Conservation (phyloP, 2,797 vertebrate genomes). For the Urophycis tenuis region DNA sequence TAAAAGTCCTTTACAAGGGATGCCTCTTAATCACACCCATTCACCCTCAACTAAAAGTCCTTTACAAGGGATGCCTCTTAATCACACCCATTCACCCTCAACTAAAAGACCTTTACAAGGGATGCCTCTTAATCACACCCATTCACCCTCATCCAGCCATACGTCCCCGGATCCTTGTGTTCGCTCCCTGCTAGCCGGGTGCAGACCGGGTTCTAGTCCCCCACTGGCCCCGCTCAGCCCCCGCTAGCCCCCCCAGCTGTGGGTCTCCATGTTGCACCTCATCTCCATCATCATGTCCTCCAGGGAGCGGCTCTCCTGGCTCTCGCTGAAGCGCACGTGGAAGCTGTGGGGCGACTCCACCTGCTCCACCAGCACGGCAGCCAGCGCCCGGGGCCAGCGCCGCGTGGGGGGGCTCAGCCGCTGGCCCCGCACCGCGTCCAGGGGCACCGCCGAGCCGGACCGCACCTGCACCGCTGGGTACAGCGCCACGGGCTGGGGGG, state of each 20-base stretch:
- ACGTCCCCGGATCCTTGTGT: background rate
- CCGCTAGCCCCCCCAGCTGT: background rate
- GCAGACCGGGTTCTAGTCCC: background rate
- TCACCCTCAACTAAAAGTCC: no score
- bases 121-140: no score
- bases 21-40: no score
- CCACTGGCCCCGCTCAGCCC: background rate
- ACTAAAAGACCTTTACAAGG: no score
- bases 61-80: no score
- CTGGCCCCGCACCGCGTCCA: slow-evolving; percentile 73
- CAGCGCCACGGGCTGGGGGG: slow-evolving; percentile 37
- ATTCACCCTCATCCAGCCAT: no score
- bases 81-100: no score
- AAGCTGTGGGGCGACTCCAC: slow-evolving; percentile 81
- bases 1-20: no score
- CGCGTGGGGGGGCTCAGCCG: slow-evolving; percentile 69
- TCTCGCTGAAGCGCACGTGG: slow-evolving; percentile 74
- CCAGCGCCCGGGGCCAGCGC: slow-evolving; percentile 59
- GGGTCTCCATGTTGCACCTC: slow-evolving; percentile 69
- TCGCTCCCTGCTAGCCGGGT: background rate
- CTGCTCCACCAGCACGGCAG: slow-evolving; percentile 76
- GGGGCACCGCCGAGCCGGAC: slow-evolving; percentile 62
- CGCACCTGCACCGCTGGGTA: slow-evolving; percentile 43
- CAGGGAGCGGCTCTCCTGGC: slow-evolving; percentile 67
- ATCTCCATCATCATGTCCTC: slow-evolving; percentile 90